A percentile compares a stretch with the other conserved stretches of the same genome.
Conservation (phyloP, 2,797 vertebrate species). For the Poeciliopsis presidionis region DNA sequence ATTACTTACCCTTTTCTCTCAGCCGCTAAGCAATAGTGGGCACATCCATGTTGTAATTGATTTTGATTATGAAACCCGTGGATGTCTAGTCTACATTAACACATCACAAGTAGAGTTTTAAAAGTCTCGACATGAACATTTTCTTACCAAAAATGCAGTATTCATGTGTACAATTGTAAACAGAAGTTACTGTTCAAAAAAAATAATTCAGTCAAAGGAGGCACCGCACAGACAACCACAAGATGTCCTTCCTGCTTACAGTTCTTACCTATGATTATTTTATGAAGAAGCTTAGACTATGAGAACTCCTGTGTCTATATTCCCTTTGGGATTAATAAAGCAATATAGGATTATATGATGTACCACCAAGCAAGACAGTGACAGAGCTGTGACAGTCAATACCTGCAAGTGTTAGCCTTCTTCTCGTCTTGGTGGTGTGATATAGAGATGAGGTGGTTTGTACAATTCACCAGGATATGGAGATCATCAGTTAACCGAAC, state of each 20-base stretch:
- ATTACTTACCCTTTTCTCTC: neutral
- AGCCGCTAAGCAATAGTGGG: neutral
- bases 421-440: neutral
- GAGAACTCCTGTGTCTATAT: neutral
- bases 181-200: neutral
- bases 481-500: neutral
- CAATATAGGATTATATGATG: neutral
- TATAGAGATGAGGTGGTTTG: neutral
- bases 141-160: neutral
- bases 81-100: neutral
- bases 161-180: neutral
- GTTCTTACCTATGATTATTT: neutral
- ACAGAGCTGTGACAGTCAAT: neutral
- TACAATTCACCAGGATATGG: neutral
- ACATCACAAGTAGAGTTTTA: neutral
- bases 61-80: neutral
- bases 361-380: neutral
- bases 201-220: neutral
- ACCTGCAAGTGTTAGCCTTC: neutral
- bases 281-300: neutral
- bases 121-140: neutral
- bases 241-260: neutral
- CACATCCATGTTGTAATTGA: neutral
- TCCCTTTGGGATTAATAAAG: neutral
- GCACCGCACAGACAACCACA: neutral